These are phyloP conservation scores for Pipa parva DNA, from an alignment of 2,113 vertebrate genomes.

Conservation along the genomic window DNA sequence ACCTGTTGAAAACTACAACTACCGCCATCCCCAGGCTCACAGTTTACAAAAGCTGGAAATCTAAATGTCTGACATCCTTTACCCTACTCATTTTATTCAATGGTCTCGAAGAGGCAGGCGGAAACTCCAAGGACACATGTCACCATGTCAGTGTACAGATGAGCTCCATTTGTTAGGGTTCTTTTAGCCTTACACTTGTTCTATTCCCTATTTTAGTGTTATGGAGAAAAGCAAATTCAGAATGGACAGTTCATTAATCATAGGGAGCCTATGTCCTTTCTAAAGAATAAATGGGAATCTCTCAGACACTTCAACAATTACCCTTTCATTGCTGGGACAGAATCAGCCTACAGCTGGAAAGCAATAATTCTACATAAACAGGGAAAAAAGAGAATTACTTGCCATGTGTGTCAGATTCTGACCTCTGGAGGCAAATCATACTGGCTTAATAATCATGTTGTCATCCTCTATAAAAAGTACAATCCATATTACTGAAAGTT, in stretches of 20 bases:
- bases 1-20: not conserved
- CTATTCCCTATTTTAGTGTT: constrained; percentile 28
- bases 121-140: constrained; percentile 40
- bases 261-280: constrained; percentile 26
- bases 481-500: too few relatives aligned
- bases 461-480: too few relatives aligned
- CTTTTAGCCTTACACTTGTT: constrained; percentile 28
- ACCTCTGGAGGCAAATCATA: not conserved
- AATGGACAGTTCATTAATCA: constrained; percentile 38
- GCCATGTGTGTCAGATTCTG: not conserved
- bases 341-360: not conserved
- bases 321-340: constrained; percentile 18
- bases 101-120: constrained; percentile 10
- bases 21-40: not conserved
- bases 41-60: not conserved
- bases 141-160: constrained; percentile 33
- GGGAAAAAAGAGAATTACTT: not conserved
- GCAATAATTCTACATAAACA: not conserved
- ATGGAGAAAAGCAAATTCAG: constrained; percentile 41
- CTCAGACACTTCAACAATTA: constrained; percentile 27
- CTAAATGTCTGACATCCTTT: not conserved
- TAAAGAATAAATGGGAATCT: constrained; percentile 29
- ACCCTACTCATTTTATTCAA: constrained; percentile 19
- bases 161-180: constrained; percentile 36
- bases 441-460: too few relatives aligned